Conservation (phyloP, 2,888 invertebrate species). For the Pristionchus arcanus region DNA sequence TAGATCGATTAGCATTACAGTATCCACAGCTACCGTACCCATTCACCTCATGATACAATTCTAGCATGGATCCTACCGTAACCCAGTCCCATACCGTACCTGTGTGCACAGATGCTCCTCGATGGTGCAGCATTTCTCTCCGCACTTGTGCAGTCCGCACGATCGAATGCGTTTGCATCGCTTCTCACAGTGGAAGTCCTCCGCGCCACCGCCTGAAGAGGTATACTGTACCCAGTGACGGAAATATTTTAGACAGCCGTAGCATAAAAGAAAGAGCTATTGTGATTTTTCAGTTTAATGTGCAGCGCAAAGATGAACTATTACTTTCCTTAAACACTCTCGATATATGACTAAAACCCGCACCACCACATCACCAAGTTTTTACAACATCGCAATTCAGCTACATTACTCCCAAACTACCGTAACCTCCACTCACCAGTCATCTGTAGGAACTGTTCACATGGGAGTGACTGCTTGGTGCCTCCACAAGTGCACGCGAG, state of each 20-base stretch:
- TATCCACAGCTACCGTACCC: conserved; percentile 19
- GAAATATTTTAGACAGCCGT: no score
- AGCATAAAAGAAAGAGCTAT: no score
- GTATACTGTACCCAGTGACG: no score
- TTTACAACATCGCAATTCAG: no score
- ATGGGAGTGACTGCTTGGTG: conserved; percentile 84
- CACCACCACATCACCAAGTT: background rate
- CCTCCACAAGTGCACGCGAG: conserved; percentile 91
- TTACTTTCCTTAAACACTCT: no score
- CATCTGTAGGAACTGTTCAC: conserved; percentile 64
- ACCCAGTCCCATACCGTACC: conserved; percentile 67
- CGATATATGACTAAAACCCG: background rate
- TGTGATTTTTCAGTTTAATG: no score
- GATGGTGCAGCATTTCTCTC: conserved; percentile 91
- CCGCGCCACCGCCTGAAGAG: conserved; percentile 39
- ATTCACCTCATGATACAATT: background rate
- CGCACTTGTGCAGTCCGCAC: conserved; percentile 88
- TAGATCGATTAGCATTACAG: background rate
- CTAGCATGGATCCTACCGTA: background rate
- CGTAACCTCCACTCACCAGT: background rate
- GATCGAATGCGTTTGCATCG: conserved; percentile 85
- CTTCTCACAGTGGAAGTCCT: conserved; percentile 86
- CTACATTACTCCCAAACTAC: background rate
- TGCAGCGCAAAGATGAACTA: no score
- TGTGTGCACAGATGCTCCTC: conserved; percentile 90